phyloP scores from a whole-genome alignment of 2,888 invertebrate species.

The Asteroscopus sphinx region DNA sequence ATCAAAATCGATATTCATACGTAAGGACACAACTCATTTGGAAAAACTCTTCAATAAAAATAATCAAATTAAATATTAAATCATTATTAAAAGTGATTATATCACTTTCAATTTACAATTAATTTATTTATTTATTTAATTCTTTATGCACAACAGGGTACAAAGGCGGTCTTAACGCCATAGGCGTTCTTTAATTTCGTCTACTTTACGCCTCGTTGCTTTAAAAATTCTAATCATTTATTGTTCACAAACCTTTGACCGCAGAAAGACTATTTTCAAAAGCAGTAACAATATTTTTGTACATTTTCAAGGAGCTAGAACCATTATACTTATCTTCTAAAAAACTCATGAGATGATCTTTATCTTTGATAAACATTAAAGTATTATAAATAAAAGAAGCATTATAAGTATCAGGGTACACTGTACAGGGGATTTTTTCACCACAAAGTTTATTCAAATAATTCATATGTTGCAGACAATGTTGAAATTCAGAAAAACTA shows the following conservation, averaged over 20 bases:
- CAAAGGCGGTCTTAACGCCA: no score
- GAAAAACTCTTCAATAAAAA: no score
- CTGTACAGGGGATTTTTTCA: conserved; percentile 47
- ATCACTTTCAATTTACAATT: no score
- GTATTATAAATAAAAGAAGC: conserved; percentile 64
- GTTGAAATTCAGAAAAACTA: conserved; percentile 64
- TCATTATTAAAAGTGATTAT: no score
- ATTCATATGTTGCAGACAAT: conserved; percentile 68
- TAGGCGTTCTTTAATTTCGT: no score
- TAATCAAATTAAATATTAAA: no score
- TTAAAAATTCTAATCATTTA: no score
- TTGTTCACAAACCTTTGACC: background rate
- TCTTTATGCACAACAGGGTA: no score
- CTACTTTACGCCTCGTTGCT: no score
- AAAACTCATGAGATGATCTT: conserved; percentile 33
- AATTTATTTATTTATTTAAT: no score
- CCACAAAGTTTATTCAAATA: conserved; percentile 65
- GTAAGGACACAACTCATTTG: no score
- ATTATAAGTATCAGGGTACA: conserved; percentile 58
- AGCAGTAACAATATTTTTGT: conserved; percentile 25
- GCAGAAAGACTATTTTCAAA: conserved; percentile 43
- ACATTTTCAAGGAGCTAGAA: conserved; percentile 17
- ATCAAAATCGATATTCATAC: no score
- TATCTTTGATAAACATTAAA: conserved; percentile 35
- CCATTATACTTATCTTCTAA: conserved; percentile 27